Evolutionary conservation across 2,888 invertebrate genomes (phyloP).

Genomic region (Parnassius orleans): DNA sequence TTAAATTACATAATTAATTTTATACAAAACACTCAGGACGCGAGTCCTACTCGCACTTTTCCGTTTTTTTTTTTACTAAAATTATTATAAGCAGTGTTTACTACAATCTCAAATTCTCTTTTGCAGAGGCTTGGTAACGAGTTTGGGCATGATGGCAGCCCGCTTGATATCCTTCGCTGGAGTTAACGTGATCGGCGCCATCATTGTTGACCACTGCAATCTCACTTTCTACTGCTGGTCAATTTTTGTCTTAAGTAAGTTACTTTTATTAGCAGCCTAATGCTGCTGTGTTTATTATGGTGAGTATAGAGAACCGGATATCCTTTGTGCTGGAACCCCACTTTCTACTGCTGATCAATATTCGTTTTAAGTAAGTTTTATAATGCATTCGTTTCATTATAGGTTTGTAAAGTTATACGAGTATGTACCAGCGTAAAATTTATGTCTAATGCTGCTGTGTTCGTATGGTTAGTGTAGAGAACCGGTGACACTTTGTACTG

Average conservation of each 20-base stretch:
- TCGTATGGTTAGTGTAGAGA: too few species aligned
- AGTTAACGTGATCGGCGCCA: slow-evolving; percentile 50
- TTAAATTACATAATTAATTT: too few species aligned
- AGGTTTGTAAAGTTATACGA: not conserved
- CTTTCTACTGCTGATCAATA: slow-evolving; percentile 49
- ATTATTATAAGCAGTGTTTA: too few species aligned
- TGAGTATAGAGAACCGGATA: too few species aligned
- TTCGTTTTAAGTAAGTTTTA: slow-evolving; percentile 50
- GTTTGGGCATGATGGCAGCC: slow-evolving; percentile 55
- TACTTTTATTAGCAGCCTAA: too few species aligned
- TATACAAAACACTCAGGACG: too few species aligned
- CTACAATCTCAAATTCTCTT: not conserved
- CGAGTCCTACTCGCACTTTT: too few species aligned
- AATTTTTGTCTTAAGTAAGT: slow-evolving; percentile 50
- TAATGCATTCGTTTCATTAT: not conserved
- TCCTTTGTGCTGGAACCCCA: slow-evolving; percentile 49
- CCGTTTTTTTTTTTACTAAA: too few species aligned
- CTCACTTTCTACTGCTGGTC: slow-evolving; percentile 52
- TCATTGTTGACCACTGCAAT: slow-evolving; percentile 48
- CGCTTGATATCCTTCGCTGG: slow-evolving; percentile 48
- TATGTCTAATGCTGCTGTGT: too few species aligned
- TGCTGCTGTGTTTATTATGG: too few species aligned
- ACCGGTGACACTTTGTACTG: too few species aligned
- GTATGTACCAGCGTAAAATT: not conserved
- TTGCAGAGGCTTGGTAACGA: slow-evolving; percentile 53